phyloP scores from a whole-genome alignment of 92 coral and sea anemone species.

The Palythoa grandis region DNA sequence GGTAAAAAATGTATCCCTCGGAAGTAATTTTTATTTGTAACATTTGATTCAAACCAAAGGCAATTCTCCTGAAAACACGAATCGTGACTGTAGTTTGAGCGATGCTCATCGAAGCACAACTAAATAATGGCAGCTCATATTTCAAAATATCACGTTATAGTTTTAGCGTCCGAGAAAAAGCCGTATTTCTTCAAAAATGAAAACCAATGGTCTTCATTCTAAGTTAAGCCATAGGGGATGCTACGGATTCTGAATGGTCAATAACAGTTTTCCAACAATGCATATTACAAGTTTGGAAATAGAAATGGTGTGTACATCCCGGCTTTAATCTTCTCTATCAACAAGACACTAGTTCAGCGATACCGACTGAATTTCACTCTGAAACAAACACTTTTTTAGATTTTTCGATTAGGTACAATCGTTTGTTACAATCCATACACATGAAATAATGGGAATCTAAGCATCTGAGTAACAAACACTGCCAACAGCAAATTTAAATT shows the following conservation, averaged over 20 bases:
- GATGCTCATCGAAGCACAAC: slow-evolving; percentile 36
- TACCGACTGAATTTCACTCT: background rate
- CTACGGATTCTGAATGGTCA: background rate
- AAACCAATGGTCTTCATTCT: background rate
- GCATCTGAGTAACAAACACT: background rate
- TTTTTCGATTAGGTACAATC: background rate
- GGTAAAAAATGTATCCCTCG: background rate
- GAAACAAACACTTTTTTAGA: slow-evolving; percentile 8
- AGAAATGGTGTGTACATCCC: background rate
- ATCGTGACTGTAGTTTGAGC: slow-evolving; percentile 14
- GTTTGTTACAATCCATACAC: background rate
- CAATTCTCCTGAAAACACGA: background rate
- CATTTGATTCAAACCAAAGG: background rate
- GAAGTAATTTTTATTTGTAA: background rate
- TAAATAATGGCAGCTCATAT: slow-evolving; percentile 13
- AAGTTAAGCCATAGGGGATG: background rate
- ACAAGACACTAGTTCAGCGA: background rate
- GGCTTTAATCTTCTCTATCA: background rate
- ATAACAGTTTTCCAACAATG: background rate
- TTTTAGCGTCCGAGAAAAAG: background rate
- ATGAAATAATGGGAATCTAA: background rate
- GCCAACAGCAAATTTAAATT: slow-evolving; percentile 6
- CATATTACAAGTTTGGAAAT: too few relatives aligned
- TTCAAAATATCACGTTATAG: slow-evolving; percentile 42
- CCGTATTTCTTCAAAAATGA: background rate